A percentile compares a stretch with the other conserved stretches of the same genome.
phyloP scores from a whole-genome alignment of 2,113 vertebrate genomes.

The Setophaga kirtlandii region DNA sequence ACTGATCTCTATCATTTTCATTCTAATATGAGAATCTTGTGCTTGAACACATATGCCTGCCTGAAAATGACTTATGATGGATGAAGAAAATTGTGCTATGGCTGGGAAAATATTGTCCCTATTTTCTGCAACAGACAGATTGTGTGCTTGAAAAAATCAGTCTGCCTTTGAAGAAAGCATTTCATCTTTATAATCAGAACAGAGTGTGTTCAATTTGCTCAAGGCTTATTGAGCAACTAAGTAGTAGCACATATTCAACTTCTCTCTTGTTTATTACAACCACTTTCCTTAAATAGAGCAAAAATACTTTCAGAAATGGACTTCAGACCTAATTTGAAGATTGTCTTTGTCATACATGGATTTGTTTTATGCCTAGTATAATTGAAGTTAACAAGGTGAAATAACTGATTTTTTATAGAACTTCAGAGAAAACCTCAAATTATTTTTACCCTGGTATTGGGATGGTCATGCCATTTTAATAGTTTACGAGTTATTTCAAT shows the following conservation, averaged over 20 bases:
- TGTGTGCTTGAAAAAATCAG: background rate
- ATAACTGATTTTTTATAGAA: background rate
- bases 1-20: background rate
- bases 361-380: background rate
- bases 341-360: background rate
- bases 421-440: background rate
- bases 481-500: background rate
- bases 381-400: background rate
- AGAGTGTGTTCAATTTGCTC: background rate
- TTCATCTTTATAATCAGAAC: background rate
- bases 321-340: background rate
- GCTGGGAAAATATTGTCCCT: background rate
- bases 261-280: background rate
- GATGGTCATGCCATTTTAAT: background rate
- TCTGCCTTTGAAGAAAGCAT: background rate
- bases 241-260: background rate
- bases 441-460: background rate
- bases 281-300: background rate
- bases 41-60: background rate
- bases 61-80: background rate
- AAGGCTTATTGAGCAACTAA: background rate
- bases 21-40: background rate
- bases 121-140: background rate
- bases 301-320: background rate
- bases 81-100: background rate